Conservation (phyloP, 92 coral and sea anemone species). For the Actinernus sp. region DNA sequence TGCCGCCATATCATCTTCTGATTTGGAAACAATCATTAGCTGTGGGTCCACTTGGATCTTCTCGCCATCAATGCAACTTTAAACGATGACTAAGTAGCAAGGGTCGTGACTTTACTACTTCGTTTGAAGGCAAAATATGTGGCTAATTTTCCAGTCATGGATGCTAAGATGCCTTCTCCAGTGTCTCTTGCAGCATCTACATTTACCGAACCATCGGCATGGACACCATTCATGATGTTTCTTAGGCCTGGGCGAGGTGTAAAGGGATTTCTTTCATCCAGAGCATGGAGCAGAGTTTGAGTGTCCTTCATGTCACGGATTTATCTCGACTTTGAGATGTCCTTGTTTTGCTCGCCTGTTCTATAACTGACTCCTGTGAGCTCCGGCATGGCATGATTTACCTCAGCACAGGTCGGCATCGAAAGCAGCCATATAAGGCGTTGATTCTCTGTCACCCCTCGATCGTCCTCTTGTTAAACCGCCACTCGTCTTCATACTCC, state of each 20-base stretch:
- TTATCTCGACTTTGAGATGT: conserved; percentile 16
- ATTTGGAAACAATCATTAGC: conserved; percentile 12
- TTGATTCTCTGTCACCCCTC: no score
- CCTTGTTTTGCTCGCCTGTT: no score
- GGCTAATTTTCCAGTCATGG: conserved; percentile 16
- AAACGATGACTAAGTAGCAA: conserved; percentile 19
- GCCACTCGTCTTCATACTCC: no score
- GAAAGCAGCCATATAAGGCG: no score
- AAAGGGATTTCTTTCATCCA: conserved; percentile 15
- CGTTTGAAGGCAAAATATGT: conserved; percentile 12
- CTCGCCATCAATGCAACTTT: conserved; percentile 17
- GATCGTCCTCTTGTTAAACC: no score
- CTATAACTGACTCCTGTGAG: conserved; percentile 5
- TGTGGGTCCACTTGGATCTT: conserved; percentile 21
- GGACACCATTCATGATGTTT: conserved; percentile 35
- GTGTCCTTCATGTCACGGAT: conserved; percentile 41
- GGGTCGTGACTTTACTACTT: conserved; percentile 19
- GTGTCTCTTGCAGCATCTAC: conserved; percentile 10
- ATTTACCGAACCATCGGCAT: conserved; percentile 30
- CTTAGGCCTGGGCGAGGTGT: not conserved
- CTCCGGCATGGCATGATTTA: not conserved
- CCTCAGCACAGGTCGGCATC: no score
- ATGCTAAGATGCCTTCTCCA: conserved; percentile 16
- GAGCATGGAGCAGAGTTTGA: not conserved
- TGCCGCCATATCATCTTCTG: conserved; percentile 4